A percentile compares a stretch with the other conserved stretches of the same genome.
Evolutionary conservation across 2,888 invertebrate species (phyloP).

Genomic region (Hypselothyrea guttata): DNA sequence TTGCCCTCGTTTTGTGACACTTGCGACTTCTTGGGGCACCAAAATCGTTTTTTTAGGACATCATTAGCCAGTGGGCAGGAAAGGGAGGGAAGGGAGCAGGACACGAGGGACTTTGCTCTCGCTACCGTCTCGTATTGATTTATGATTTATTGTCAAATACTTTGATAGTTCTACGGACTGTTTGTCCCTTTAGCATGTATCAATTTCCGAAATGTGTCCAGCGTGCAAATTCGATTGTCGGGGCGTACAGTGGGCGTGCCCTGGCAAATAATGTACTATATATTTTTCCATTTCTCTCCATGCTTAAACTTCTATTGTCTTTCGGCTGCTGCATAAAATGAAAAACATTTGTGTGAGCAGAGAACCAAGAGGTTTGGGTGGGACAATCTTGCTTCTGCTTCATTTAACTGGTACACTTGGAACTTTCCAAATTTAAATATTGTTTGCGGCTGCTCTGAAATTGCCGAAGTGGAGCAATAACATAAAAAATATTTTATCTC

Average conservation of each 20-base stretch:
- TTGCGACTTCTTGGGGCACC: conserved; percentile 37
- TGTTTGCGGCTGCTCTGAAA: conserved; percentile 58
- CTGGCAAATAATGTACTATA: conserved; percentile 1
- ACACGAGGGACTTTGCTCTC: conserved; percentile 36
- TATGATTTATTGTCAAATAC: conserved; percentile 78
- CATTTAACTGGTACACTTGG: conserved; percentile 78
- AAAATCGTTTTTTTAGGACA: conserved; percentile 79
- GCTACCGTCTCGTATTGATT: conserved; percentile 67
- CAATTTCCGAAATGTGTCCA: conserved; percentile 66
- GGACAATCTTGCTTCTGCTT: conserved; percentile 82
- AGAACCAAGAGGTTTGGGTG: conserved; percentile 16
- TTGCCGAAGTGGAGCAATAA: conserved; percentile 64
- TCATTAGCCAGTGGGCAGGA: conserved; percentile 65
- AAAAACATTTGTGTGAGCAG: not conserved
- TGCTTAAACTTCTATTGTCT: conserved; percentile 27
- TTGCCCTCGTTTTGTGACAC: conserved; percentile 76
- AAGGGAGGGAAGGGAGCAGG: no score
- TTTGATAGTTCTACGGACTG: conserved; percentile 53
- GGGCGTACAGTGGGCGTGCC: conserved; percentile 57
- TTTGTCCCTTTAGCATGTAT: conserved; percentile 49
- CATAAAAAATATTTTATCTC: conserved; percentile 72
- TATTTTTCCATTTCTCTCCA: no score
- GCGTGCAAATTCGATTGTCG: conserved; percentile 65
- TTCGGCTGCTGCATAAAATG: not conserved
- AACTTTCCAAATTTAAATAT: conserved; percentile 76